Percentiles rank a stretch among this genome's conserved stretches.
Conservation (phyloP, 2,888 invertebrate species). For the Drosophila formosana region DNA sequence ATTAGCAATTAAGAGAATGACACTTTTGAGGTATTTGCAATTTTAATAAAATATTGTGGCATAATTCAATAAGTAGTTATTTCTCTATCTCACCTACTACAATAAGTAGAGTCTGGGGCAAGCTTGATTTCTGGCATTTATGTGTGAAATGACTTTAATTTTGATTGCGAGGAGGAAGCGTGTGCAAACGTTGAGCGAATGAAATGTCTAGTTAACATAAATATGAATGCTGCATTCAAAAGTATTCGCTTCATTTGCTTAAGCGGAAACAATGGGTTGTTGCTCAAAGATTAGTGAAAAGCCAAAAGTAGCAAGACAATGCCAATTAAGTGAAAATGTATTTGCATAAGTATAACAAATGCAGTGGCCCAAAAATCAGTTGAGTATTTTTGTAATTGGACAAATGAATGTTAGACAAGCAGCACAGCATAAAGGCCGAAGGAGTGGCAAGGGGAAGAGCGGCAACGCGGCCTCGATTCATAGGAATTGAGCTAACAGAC, state of each 20-base stretch:
- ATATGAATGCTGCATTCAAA: neutral
- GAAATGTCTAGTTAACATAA: neutral
- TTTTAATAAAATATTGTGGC: too few relatives aligned
- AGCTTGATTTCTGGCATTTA: too few relatives aligned
- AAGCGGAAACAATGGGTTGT: neutral
- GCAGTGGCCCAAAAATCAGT: slow-evolving; percentile 55
- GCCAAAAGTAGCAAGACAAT: slow-evolving; percentile 9
- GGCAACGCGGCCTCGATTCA: slow-evolving; percentile 16
- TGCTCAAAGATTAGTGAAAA: neutral
- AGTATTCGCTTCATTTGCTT: neutral
- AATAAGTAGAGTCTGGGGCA: too few relatives aligned
- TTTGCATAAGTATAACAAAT: neutral
- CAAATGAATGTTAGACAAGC: slow-evolving; percentile 46
- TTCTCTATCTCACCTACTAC: too few relatives aligned
- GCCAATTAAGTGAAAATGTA: neutral
- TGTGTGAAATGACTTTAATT: neutral
- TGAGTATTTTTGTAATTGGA: slow-evolving; percentile 44
- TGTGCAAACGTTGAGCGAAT: neutral
- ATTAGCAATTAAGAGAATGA: too few relatives aligned
- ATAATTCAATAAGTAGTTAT: too few relatives aligned
- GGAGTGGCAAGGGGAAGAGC: neutral
- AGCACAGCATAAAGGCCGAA: neutral
- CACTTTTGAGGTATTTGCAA: too few relatives aligned
- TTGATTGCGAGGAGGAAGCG: neutral
- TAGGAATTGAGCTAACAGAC: neutral